phyloP scores from a whole-genome alignment of 2,113 vertebrate genomes.

The Collichthys lucidus region DNA sequence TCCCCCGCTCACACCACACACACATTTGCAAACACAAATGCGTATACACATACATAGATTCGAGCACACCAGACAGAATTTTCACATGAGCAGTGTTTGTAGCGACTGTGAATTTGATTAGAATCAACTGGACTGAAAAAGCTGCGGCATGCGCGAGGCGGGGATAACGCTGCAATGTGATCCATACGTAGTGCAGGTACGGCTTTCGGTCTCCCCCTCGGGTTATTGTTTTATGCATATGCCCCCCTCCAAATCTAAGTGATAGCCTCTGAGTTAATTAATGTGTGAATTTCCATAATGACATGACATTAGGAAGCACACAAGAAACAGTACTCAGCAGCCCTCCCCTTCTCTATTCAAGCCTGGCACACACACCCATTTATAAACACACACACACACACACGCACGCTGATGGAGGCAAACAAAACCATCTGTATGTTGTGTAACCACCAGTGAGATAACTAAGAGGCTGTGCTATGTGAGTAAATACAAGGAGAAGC shows the following conservation, averaged over 20 bases:
- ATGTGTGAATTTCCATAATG: conserved; percentile 76
- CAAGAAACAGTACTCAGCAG: conserved; percentile 58
- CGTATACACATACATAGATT: conserved; percentile 46
- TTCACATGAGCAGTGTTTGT: conserved; percentile 54
- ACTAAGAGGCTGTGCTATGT: conserved; percentile 48
- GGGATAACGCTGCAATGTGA: conserved; percentile 31
- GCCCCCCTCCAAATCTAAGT: conserved; percentile 47
- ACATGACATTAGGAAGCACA: conserved; percentile 61
- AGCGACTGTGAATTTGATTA: conserved; percentile 60
- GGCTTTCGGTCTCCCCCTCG: conserved; percentile 39
- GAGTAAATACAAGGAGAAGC: conserved; percentile 56
- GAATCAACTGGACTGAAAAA: conserved; percentile 61
- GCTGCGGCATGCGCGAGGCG: neutral
- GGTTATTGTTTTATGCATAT: conserved; percentile 49
- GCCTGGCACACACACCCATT: conserved; percentile 39
- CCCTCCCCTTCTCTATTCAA: conserved; percentile 33
- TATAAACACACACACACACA: conserved; percentile 17
- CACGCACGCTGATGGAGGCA: conserved; percentile 64
- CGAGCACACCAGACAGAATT: conserved; percentile 45
- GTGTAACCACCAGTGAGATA: conserved; percentile 62
- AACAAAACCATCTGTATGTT: conserved; percentile 78
- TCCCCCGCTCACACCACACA: conserved; percentile 53
- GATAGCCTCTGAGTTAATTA: conserved; percentile 72
- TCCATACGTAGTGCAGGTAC: conserved; percentile 24
- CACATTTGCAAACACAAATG: conserved; percentile 29